These are phyloP conservation scores for Cuniculus paca DNA, from an alignment of 2,797 vertebrate genomes.

Conservation along the genomic window DNA sequence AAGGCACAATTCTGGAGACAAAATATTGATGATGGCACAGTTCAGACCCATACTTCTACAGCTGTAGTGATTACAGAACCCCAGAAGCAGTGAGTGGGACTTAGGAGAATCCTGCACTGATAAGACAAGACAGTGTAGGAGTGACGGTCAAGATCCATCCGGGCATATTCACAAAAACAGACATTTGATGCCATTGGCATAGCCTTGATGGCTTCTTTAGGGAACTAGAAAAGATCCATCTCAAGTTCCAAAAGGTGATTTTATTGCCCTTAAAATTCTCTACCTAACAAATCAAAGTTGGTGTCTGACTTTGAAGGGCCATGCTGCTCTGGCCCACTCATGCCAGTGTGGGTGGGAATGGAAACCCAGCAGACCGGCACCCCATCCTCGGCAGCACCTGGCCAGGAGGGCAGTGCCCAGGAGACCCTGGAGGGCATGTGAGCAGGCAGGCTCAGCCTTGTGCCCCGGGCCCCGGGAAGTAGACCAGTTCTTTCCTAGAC, in stretches of 20 bases:
- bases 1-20: too few species aligned
- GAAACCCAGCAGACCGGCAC: background rate
- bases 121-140: background rate
- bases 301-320: background rate
- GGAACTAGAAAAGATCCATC: background rate
- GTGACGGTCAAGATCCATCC: background rate
- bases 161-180: background rate
- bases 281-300: background rate
- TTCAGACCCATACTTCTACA: too few species aligned
- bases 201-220: background rate
- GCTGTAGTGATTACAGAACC: too few species aligned
- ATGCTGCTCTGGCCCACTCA: background rate
- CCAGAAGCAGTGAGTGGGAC: background rate
- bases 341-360: background rate
- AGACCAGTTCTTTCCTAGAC: constrained; percentile 85
- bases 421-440: too few species aligned
- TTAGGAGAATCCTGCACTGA: background rate
- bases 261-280: background rate
- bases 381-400: background rate
- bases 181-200: background rate
- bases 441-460: background rate
- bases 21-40: too few species aligned
- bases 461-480: constrained; percentile 76
- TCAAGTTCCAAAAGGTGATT: background rate
- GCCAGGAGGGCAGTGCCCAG: background rate